These are phyloP conservation scores for Acrobasis consociella DNA, from an alignment of 2,888 invertebrate species.

Conservation along the genomic window DNA sequence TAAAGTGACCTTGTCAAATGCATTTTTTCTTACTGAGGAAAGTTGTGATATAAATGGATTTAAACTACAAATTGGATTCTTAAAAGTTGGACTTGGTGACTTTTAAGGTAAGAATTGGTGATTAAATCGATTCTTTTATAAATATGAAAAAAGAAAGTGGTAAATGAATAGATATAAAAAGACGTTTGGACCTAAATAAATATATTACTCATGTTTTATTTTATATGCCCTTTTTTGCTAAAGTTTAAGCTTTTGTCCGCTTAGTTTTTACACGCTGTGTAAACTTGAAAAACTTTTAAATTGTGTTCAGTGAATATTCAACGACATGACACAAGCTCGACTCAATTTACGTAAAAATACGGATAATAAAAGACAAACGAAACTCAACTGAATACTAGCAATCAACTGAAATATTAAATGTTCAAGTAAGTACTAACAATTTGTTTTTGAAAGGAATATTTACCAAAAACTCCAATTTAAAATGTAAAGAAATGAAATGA, in stretches of 20 bases:
- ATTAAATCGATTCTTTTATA: not conserved
- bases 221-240: not conserved
- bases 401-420: not conserved
- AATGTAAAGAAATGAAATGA: not conserved
- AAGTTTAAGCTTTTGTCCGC: slow-evolving; percentile 15
- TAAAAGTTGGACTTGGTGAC: not conserved
- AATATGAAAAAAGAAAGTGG: no score
- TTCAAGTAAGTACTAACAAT: not conserved
- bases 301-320: slow-evolving; percentile 21
- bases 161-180: no score
- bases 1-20: not conserved
- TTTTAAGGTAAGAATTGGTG: not conserved
- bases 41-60: no score
- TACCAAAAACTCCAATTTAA: not conserved
- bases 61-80: no score
- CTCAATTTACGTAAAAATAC: slow-evolving; percentile 7
- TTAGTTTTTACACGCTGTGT: not conserved
- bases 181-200: no score
- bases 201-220: not conserved
- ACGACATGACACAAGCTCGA: slow-evolving; percentile 12
- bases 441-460: not conserved
- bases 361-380: not conserved
- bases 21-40: not conserved
- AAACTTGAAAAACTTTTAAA: slow-evolving; percentile 16
- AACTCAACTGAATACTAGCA: not conserved